Base-by-base conservation (phyloP, 1,140 invertebrate species). In the Drosophila rhopaloa region DNA sequence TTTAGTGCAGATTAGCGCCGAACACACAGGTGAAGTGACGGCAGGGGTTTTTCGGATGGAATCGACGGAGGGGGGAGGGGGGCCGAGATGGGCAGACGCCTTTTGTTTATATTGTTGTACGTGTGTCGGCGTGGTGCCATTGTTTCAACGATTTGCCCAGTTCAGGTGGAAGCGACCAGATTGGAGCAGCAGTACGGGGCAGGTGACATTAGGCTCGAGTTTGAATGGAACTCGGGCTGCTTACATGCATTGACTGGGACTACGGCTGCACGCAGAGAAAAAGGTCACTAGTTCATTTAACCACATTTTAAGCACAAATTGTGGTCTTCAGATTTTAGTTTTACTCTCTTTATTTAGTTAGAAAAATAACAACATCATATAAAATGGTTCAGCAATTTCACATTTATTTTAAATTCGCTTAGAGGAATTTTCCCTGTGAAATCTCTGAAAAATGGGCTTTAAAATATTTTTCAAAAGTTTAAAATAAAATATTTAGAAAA, bases 1-100 rank as follows among this genome's bases (percentile, higher is more conserved):
- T 89, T 89, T 89, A 90, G 84, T 89, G 85, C 24, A 89, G 85
- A 90, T 89, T 89, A 89, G 81, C 80, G 56, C 55, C 43, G 14
- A 55, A 50, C 67, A 71, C 59, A 51, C 38, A 56, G 35, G 19
- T 16, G 32, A 14, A 53, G 50, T 37, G 50, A 6, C 2, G 50
- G 10, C 8, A 24, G 37, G 8, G 37, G 48, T 8, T 4, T 29
- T 29, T 16, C 2, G 46, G 37, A 47, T 32, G 27, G 32, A 53
- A 55, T 59, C 50, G 38, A n/a, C 1, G 16, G 19, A 4, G 37
- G 11, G 60, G 14, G 5, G 6, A 16, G 13, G 60, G 1, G 5
- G 10, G 0, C 13, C 29, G 29, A 41, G 27, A 16, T 4, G 7
- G 38, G 67, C 9, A 16, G 16, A 32, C 44, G 70, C 63, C 80